Evolutionary conservation across 1,140 invertebrate species (phyloP).

Genomic region (Zaprionus inermis): DNA sequence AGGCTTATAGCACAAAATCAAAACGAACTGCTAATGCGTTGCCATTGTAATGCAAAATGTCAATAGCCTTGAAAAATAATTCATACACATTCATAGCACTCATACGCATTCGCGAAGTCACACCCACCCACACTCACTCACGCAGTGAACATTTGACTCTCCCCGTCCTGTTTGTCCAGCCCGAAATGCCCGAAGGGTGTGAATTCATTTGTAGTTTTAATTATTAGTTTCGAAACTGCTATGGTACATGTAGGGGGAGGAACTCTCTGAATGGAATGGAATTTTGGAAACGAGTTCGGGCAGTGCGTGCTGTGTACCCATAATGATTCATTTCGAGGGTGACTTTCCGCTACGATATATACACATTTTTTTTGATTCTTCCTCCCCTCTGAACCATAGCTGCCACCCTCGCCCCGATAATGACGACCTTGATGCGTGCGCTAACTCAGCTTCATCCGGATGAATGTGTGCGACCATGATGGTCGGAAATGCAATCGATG

Average conservation of each 20-base stretch:
- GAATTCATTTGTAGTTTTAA: slow-evolving; percentile 78
- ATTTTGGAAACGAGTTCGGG: slow-evolving; percentile 25
- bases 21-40: slow-evolving; percentile 6
- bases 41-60: slow-evolving; percentile 9
- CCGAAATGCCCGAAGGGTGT: slow-evolving; percentile 32
- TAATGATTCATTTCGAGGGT: slow-evolving; percentile 39
- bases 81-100: background rate
- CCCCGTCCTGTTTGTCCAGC: background rate
- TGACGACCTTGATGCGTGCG: slow-evolving; percentile 41
- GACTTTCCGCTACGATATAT: slow-evolving; percentile 21
- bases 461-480: background rate
- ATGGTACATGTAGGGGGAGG: background rate
- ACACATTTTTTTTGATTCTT: slow-evolving; percentile 7
- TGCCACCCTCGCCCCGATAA: background rate
- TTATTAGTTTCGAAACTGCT: slow-evolving; percentile 63
- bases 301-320: slow-evolving; percentile 47
- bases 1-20: background rate
- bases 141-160: slow-evolving; percentile 13
- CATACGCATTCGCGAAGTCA: background rate
- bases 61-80: background rate
- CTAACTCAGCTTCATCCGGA: slow-evolving; percentile 23
- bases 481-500: slow-evolving; percentile 21
- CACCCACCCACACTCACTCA: slow-evolving; percentile 14
- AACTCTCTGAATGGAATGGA: background rate
- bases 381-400: slow-evolving; percentile 3